Conservation (phyloP, 1,140 invertebrate genomes). For the Apis cerana region DNA sequence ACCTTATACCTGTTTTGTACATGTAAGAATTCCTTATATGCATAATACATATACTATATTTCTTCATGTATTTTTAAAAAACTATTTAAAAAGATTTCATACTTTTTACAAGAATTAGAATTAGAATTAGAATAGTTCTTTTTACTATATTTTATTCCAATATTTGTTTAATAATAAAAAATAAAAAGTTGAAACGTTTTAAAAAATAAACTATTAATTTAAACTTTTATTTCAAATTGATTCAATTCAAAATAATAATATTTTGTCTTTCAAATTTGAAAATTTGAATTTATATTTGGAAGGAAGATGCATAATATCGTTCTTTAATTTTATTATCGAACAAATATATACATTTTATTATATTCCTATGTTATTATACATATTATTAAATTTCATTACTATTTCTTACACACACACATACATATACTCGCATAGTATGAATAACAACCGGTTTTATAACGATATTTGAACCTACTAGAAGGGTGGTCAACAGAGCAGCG, state of each 20-base stretch:
- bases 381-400: neutral
- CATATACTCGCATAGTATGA: conserved; percentile 62
- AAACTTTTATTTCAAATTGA: no score
- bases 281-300: neutral
- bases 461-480: conserved; percentile 53
- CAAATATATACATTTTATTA: no score
- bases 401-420: conserved; percentile 18
- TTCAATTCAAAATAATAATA: no score
- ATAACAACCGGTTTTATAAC: conserved; percentile 72
- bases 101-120: no score
- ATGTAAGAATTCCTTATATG: neutral
- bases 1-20: conserved; percentile 61
- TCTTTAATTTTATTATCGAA: neutral
- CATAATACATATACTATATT: neutral
- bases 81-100: no score
- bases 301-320: neutral
- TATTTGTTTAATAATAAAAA: no score
- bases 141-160: no score
- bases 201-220: no score
- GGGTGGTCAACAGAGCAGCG: conserved; percentile 40
- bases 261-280: neutral
- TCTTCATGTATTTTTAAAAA: no score
- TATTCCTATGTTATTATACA: neutral
- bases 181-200: no score
- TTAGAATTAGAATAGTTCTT: no score